Conservation (phyloP, 1,140 invertebrate species). For the Hestina assimilis region DNA sequence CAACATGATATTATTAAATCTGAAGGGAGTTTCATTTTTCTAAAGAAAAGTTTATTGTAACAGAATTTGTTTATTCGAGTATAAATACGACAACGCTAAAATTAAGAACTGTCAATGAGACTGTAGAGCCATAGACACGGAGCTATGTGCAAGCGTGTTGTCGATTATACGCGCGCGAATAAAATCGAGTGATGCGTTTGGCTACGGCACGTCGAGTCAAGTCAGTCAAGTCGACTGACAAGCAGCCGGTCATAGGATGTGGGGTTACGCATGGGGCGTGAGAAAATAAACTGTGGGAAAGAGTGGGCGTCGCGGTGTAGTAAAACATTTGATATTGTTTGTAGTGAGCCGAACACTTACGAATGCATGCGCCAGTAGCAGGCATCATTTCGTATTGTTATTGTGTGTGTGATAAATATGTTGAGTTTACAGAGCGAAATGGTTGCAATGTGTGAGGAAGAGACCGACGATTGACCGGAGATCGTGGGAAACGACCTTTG, state of each 20-base stretch:
- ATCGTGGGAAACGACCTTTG: slow-evolving; percentile 77
- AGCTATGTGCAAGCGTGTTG: slow-evolving; percentile 61
- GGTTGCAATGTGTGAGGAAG: slow-evolving; percentile 74
- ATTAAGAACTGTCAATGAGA: slow-evolving; percentile 68
- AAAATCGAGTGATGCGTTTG: slow-evolving; percentile 46
- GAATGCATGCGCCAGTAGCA: slow-evolving; percentile 65
- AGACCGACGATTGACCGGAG: slow-evolving; percentile 73
- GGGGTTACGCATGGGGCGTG: slow-evolving; percentile 87
- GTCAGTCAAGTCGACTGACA: slow-evolving; percentile 55
- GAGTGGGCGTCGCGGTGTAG: slow-evolving; percentile 84
- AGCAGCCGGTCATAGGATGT: slow-evolving; percentile 80
- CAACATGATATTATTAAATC: not conserved
- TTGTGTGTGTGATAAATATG: slow-evolving; percentile 71
- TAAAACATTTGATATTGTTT: slow-evolving; percentile 80
- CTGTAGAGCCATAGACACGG: slow-evolving; percentile 70
- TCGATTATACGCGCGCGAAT: slow-evolving; percentile 62
- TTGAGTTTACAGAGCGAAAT: slow-evolving; percentile 70
- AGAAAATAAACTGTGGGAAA: slow-evolving; percentile 89
- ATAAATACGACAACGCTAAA: slow-evolving; percentile 70
- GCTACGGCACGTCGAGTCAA: slow-evolving; percentile 47
- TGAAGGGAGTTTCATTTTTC: slow-evolving; percentile 2
- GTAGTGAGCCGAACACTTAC: slow-evolving; percentile 73
- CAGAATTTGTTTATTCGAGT: slow-evolving; percentile 60
- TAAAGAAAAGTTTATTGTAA: slow-evolving; percentile 41
- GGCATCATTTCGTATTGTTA: slow-evolving; percentile 57